Conservation (phyloP, 2,797 vertebrate genomes). For the Salarias fasciatus region DNA sequence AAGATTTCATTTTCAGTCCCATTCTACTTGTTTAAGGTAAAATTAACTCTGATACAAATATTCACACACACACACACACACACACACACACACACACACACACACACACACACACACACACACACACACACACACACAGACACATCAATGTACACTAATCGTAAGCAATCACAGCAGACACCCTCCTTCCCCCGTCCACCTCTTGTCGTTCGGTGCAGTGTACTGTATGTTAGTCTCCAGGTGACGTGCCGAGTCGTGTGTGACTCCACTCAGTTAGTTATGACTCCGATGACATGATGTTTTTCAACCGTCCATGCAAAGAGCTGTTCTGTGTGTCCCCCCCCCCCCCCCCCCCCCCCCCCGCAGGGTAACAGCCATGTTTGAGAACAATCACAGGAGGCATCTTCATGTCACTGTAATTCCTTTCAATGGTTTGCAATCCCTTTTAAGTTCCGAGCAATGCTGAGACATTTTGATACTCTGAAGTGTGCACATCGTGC, state of each 20-base stretch:
- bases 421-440: constrained; percentile 13
- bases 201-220: constrained; percentile 55
- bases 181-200: constrained; percentile 55
- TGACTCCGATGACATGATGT: constrained; percentile 9
- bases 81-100: constrained; percentile 38
- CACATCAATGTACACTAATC: constrained; percentile 48
- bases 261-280: constrained; percentile 32
- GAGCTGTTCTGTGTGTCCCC: constrained; percentile 19
- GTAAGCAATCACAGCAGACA: too few species aligned
- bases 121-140: constrained; percentile 27
- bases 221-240: constrained; percentile 61
- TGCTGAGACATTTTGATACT: too few species aligned
- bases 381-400: constrained; percentile 46
- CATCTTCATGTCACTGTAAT: constrained; percentile 21
- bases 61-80: constrained; percentile 26
- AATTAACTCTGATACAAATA: constrained; percentile 49
- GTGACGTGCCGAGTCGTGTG: constrained; percentile 53
- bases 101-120: constrained; percentile 25
- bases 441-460: too few species aligned
- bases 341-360: constrained; percentile 1
- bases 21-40: constrained; percentile 62
- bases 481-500: background rate
- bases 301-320: constrained; percentile 28
- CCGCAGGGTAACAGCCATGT: constrained; percentile 39
- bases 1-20: constrained; percentile 57